Conservation (phyloP, 2,113 vertebrate species). For the Mesocricetus auratus region DNA sequence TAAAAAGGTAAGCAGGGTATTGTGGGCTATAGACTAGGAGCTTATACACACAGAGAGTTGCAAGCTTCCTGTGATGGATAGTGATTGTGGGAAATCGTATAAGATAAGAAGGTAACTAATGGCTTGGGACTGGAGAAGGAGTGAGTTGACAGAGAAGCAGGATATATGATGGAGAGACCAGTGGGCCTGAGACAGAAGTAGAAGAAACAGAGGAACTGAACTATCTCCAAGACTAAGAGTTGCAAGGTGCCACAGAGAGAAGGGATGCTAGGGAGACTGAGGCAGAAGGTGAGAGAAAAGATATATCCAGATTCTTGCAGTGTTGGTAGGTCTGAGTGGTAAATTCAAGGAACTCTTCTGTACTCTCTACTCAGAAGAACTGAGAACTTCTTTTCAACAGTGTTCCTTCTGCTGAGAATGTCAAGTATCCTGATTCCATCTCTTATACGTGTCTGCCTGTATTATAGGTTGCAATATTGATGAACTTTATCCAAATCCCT, state of each 20-base stretch:
- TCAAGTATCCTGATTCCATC: neutral
- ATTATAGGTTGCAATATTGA: neutral
- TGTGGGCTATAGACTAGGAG: neutral
- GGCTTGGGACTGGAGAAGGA: neutral
- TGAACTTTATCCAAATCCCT: neutral
- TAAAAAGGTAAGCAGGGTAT: neutral
- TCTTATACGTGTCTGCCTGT: too few relatives aligned
- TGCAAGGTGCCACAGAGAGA: fast-evolving
- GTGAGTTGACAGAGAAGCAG: fast-evolving
- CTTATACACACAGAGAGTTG: neutral
- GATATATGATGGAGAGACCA: fast-evolving
- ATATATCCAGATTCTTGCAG: neutral
- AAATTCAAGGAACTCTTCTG: neutral
- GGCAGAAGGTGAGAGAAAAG: neutral
- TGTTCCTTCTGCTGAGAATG: neutral
- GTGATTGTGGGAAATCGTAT: neutral
- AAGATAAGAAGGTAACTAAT: neutral
- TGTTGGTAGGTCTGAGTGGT: neutral
- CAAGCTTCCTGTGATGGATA: neutral
- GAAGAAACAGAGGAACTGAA: neutral
- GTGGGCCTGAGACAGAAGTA: neutral
- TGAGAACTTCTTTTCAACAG: neutral
- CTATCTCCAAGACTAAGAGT: neutral
- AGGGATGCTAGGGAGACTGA: neutral
- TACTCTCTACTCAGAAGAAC: neutral